Conservation (phyloP, 1,140 invertebrate species). For the Eciton burchellii region DNA sequence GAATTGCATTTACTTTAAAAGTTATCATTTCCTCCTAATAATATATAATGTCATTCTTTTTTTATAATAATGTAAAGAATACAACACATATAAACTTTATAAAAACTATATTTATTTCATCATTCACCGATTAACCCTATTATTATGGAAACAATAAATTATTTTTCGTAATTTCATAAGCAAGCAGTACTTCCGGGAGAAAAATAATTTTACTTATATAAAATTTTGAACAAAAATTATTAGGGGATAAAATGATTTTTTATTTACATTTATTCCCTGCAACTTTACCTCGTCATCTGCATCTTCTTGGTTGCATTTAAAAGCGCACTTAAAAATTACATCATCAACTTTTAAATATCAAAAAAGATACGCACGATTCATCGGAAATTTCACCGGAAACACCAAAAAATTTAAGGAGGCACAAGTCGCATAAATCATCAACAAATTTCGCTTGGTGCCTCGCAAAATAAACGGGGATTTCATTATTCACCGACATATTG, state of each 20-base stretch:
- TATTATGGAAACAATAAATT: no score
- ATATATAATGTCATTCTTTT: no score
- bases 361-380: neutral
- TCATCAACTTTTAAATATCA: neutral
- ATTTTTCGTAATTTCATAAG: no score
- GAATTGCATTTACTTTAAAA: no score
- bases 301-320: neutral
- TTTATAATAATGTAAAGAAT: no score
- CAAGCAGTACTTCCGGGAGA: neutral
- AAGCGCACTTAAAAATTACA: neutral
- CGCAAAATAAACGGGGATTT: neutral
- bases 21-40: no score
- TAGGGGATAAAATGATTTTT: neutral
- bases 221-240: neutral
- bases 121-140: no score
- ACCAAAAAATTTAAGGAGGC: neutral
- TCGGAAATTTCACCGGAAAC: neutral
- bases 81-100: no score
- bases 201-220: neutral
- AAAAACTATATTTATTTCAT: no score
- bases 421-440: neutral
- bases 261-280: neutral
- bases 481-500: neutral
- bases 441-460: neutral
- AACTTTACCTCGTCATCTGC: slow-evolving; percentile 22